phyloP scores from a whole-genome alignment of 2,797 vertebrate species.

The Thalassophryne amazonica region DNA sequence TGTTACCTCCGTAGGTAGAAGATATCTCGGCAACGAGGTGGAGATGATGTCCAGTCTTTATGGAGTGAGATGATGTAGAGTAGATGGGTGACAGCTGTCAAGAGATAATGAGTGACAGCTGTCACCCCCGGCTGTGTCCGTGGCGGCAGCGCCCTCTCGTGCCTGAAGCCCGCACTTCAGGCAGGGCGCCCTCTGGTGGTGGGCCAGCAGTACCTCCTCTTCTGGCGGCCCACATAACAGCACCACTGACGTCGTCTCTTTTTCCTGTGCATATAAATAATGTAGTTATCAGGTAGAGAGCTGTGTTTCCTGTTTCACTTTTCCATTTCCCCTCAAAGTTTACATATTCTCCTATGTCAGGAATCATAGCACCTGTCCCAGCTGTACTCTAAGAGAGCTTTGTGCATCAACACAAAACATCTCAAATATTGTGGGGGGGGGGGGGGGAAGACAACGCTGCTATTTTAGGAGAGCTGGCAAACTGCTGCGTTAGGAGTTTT shows the following conservation, averaged over 20 bases:
- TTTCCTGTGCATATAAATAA: background rate
- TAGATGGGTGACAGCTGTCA: too few relatives aligned
- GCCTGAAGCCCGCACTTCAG: too few relatives aligned
- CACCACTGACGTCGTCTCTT: background rate
- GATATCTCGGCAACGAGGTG: too few relatives aligned
- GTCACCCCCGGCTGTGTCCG: too few relatives aligned
- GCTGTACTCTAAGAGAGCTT: slow-evolving; percentile 18
- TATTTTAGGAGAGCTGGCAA: slow-evolving; percentile 49
- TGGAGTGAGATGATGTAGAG: too few relatives aligned
- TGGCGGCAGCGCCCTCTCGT: too few relatives aligned
- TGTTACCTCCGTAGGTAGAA: too few relatives aligned
- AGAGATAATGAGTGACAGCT: too few relatives aligned
- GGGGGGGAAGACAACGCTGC: slow-evolving; percentile 32
- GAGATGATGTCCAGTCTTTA: too few relatives aligned
- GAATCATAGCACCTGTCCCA: slow-evolving; percentile 16
- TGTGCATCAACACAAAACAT: slow-evolving; percentile 35
- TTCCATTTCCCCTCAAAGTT: background rate
- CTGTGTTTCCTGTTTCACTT: background rate
- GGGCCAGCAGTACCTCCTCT: too few relatives aligned
- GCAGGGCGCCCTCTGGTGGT: too few relatives aligned
- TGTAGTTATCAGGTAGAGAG: slow-evolving; percentile 7
- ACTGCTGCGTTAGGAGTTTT: slow-evolving; percentile 46
- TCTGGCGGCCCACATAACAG: slow-evolving; percentile 21
- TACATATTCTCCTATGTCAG: slow-evolving; percentile 17
- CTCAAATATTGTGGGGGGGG: slow-evolving; percentile 29